Percentiles rank a stretch among this genome's conserved stretches.
Evolutionary conservation across 2,113 vertebrate genomes (phyloP).

Genomic region (Jaculus jaculus): DNA sequence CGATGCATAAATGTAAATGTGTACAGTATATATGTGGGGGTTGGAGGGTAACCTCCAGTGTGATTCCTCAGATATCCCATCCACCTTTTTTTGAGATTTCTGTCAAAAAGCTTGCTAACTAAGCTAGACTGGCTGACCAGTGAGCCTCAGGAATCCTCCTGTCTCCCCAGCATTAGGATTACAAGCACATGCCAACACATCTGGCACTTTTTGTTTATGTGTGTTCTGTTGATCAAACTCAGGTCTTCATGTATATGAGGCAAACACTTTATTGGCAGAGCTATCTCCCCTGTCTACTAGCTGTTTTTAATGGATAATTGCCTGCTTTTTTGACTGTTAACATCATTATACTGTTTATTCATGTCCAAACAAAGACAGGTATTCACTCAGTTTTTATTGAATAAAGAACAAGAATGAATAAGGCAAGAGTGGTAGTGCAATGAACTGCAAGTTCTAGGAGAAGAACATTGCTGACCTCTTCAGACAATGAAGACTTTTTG

Average conservation of each 20-base stretch:
- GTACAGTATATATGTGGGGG: too few species aligned
- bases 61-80: too few species aligned
- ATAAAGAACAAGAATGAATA: slow-evolving; percentile 25
- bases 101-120: too few species aligned
- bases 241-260: neutral
- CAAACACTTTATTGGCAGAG: neutral
- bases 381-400: neutral
- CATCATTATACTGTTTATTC: neutral
- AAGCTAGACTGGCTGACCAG: too few species aligned
- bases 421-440: neutral
- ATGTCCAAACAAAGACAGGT: neutral
- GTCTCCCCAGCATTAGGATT: too few species aligned
- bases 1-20: too few species aligned
- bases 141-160: too few species aligned
- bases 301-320: neutral
- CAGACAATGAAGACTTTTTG: neutral
- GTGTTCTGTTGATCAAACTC: neutral
- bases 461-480: neutral
- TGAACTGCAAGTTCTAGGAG: neutral
- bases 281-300: neutral
- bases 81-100: too few species aligned
- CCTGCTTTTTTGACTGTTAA: neutral
- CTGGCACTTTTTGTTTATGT: neutral
- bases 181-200: too few species aligned
- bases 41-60: too few species aligned